Percentiles rank a stretch among this genome's conserved stretches.
Evolutionary conservation across 2,797 vertebrate genomes (phyloP).

Genomic region (Argyrosomus regius): DNA sequence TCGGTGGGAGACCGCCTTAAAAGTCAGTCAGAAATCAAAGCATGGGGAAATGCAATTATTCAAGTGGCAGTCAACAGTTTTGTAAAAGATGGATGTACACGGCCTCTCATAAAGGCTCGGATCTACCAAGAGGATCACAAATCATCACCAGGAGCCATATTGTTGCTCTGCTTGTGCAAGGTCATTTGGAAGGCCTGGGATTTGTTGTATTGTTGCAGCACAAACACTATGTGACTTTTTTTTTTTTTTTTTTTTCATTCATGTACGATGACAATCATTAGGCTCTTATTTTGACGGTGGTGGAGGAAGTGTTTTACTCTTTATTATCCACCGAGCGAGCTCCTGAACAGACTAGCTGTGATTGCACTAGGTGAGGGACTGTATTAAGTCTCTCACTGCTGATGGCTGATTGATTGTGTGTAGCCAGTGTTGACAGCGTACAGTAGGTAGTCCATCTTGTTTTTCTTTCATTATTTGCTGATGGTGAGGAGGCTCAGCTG

Average conservation of each 20-base stretch:
- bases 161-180: conserved; percentile 44
- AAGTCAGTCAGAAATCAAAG: conserved; percentile 73
- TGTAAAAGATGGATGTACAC: conserved; percentile 49
- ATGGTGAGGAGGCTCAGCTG: conserved; percentile 59
- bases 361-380: conserved; percentile 20
- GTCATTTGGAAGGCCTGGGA: conserved; percentile 44
- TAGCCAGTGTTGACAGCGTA: conserved; percentile 65
- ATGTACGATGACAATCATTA: conserved; percentile 31
- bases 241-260: conserved; percentile 10
- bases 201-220: conserved; percentile 26
- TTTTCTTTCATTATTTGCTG: conserved; percentile 70
- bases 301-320: conserved; percentile 20
- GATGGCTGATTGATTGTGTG: conserved; percentile 74
- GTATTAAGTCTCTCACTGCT: conserved; percentile 41
- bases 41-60: conserved; percentile 64
- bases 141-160: conserved; percentile 28
- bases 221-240: conserved; percentile 29
- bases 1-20: conserved; percentile 64
- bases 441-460: conserved; percentile 74
- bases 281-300: conserved; percentile 8
- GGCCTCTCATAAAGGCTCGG: conserved; percentile 44
- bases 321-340: conserved; percentile 38
- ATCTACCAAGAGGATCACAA: conserved; percentile 53
- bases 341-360: conserved; percentile 17
- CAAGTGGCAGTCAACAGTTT: conserved; percentile 68